These are phyloP conservation scores for Poecile montanus DNA, from an alignment of 2,797 vertebrate genomes.

Conservation along the genomic window DNA sequence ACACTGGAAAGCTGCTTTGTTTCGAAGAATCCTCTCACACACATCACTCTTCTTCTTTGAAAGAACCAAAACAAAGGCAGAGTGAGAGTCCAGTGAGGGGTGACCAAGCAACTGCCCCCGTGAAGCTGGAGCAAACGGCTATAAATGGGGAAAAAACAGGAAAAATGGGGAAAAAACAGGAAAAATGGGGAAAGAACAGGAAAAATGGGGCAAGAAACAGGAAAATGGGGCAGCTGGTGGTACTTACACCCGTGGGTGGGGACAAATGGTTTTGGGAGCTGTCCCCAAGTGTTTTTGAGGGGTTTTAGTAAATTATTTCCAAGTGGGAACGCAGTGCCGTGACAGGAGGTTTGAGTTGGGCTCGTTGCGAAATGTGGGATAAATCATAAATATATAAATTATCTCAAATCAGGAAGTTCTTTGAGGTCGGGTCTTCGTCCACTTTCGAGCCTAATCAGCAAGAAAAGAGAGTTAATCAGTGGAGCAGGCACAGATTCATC, in stretches of 20 bases:
- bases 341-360: not conserved
- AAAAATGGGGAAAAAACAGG: not conserved
- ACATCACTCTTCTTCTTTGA: accelerated
- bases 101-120: accelerated
- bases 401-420: not conserved
- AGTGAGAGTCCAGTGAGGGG: not conserved
- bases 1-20: not conserved
- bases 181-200: not conserved
- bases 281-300: accelerated
- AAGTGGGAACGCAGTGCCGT: accelerated
- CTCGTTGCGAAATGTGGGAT: not conserved
- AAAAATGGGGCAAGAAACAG: not conserved
- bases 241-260: not conserved
- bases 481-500: not conserved
- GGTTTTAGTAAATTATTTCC: accelerated
- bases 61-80: not conserved
- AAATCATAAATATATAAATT: not conserved
- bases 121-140: not conserved
- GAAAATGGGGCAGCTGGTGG: not conserved
- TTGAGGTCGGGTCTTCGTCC: not conserved
- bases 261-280: not conserved
- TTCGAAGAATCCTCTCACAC: not conserved
- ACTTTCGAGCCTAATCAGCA: not conserved
- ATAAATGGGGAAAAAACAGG: not conserved
- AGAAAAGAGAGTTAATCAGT: not conserved